phyloP scores from a whole-genome alignment of 2,797 vertebrate species.

The Poecile montanus region DNA sequence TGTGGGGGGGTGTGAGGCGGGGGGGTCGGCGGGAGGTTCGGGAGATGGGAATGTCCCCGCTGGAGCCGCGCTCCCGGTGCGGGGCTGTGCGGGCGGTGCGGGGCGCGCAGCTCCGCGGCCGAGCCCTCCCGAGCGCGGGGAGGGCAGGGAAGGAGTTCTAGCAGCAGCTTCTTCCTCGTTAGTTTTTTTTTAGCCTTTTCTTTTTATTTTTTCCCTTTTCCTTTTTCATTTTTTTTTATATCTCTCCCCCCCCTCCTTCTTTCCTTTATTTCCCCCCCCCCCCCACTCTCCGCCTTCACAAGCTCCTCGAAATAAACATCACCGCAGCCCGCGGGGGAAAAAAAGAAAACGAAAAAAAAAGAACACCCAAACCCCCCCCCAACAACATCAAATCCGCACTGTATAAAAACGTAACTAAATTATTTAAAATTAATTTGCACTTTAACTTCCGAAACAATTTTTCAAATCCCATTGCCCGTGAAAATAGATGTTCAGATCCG shows the following conservation, averaged over 20 bases:
- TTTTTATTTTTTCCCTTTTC: not conserved
- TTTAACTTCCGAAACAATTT: conserved; percentile 57
- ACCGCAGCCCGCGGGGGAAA: not conserved
- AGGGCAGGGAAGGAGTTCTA: not conserved
- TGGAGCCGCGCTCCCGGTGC: not conserved
- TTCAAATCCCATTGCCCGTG: conserved; percentile 55
- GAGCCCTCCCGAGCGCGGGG: not conserved
- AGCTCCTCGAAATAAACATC: not conserved
- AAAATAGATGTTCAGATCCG: conserved; percentile 27
- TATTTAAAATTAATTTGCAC: conserved; percentile 67
- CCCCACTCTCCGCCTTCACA: no score
- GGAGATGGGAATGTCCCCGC: not conserved
- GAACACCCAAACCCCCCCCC: not conserved
- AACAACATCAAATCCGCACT: not conserved
- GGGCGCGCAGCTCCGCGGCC: not conserved
- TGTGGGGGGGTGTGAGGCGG: not conserved
- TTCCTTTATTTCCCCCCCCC: not conserved
- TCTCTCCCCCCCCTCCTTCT: no score
- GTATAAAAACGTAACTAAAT: conserved; percentile 51
- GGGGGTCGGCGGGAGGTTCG: not conserved
- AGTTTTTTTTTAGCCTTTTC: not conserved
- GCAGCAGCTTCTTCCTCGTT: not conserved
- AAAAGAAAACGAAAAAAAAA: no score
- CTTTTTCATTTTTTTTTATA: not conserved
- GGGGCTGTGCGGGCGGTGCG: not conserved